phyloP scores from a whole-genome alignment of 2,888 invertebrate species.

The Ormyrus rosae region DNA sequence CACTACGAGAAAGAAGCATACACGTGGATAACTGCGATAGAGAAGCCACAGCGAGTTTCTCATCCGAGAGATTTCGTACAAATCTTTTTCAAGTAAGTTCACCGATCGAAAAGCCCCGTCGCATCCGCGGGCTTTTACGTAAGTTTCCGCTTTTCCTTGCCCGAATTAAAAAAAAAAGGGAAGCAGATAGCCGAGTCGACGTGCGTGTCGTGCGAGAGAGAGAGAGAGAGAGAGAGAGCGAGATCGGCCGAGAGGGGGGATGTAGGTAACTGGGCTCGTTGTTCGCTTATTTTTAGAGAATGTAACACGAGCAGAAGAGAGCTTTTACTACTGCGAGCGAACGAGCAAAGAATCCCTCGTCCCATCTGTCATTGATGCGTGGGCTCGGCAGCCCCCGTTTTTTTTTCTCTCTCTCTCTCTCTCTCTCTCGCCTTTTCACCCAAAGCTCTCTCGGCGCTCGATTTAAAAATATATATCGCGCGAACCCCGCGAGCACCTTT shows the following conservation, averaged over 20 bases:
- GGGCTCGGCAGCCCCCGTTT: constrained; percentile 42
- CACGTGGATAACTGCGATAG: constrained; percentile 12
- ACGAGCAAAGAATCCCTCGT: background rate
- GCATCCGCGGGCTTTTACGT: constrained; percentile 26
- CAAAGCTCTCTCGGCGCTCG: background rate
- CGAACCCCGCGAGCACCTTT: too few species aligned
- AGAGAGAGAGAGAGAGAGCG: constrained; percentile 9
- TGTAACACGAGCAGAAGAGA: constrained; percentile 72
- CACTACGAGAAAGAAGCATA: background rate
- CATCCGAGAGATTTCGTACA: background rate
- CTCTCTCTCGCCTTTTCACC: background rate
- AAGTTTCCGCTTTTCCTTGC: constrained; percentile 37
- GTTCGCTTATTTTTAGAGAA: constrained; percentile 75
- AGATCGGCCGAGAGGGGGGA: constrained; percentile 52
- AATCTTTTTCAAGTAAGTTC: constrained; percentile 35
- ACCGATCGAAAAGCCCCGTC: background rate
- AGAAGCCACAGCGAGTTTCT: constrained; percentile 3
- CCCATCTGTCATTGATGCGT: constrained; percentile 57
- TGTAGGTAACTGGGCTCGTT: constrained; percentile 76
- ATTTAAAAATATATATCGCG: constrained; percentile 36
- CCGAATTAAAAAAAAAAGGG: constrained; percentile 23
- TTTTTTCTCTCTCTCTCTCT: constrained; percentile 1
- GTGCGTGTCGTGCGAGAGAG: background rate
- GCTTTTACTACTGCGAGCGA: constrained; percentile 28
- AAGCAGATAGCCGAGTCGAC: background rate